Percentiles rank a stretch among this genome's conserved stretches.
phyloP scores from a whole-genome alignment of 2,888 invertebrate genomes.

The Sesia bembeciformis region DNA sequence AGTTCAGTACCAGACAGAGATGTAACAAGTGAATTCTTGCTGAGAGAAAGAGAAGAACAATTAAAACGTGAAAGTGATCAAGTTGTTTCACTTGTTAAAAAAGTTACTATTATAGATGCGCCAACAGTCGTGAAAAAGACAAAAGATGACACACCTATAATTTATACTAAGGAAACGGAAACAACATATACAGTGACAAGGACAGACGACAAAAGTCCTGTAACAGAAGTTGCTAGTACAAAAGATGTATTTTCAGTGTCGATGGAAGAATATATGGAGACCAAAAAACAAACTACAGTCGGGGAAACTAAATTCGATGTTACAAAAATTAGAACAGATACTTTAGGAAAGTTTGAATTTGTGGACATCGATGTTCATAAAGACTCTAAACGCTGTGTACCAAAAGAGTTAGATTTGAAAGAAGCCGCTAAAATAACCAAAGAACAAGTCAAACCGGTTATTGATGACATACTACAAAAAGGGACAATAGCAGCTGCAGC shows the following conservation, averaged over 20 bases:
- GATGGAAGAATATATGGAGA: slow-evolving; percentile 20
- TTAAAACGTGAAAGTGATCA: slow-evolving; percentile 37
- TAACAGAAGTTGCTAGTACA: slow-evolving; percentile 19
- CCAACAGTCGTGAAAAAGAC: slow-evolving; percentile 8
- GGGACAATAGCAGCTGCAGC: slow-evolving; percentile 51
- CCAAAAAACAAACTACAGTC: slow-evolving; percentile 15
- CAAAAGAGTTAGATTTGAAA: slow-evolving; percentile 34
- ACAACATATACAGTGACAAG: slow-evolving; percentile 25
- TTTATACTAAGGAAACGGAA: slow-evolving; percentile 31
- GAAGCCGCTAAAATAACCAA: slow-evolving; percentile 50
- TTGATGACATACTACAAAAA: slow-evolving; percentile 60
- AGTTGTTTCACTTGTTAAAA: slow-evolving; percentile 4
- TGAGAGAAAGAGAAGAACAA: slow-evolving; percentile 53
- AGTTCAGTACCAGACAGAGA: slow-evolving; percentile 40
- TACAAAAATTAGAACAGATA: slow-evolving; percentile 56
- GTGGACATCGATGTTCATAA: slow-evolving; percentile 26
- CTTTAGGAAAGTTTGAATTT: slow-evolving; percentile 51
- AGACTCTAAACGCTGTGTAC: slow-evolving; percentile 28
- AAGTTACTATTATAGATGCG: slow-evolving; percentile 4
- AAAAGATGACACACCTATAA: slow-evolving; percentile 13
- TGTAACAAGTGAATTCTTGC: slow-evolving; percentile 40
- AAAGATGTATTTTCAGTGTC: slow-evolving; percentile 16
- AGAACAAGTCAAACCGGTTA: slow-evolving; percentile 57
- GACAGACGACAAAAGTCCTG: slow-evolving; percentile 21
- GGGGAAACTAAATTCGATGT: slow-evolving; percentile 49